Evolutionary conservation across 1,140 invertebrate species (phyloP).

Genomic region (Colletes latitarsis): DNA sequence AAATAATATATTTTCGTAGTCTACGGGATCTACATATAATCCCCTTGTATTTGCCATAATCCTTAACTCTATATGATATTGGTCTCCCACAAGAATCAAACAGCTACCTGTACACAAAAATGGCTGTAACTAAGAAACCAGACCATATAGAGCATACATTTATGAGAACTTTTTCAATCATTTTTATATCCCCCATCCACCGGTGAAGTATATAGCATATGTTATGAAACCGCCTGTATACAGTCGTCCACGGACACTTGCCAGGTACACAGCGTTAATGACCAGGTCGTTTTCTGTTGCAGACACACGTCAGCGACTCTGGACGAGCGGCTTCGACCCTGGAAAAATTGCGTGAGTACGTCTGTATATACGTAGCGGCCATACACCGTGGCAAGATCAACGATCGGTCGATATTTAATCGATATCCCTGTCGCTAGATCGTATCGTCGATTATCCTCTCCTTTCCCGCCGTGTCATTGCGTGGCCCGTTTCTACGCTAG

Average conservation of each 20-base stretch:
- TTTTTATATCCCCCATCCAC: too few relatives aligned
- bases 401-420: conserved; percentile 50
- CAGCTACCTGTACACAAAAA: too few relatives aligned
- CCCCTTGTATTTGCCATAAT: too few relatives aligned
- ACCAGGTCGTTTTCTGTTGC: conserved; percentile 55
- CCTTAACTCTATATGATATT: too few relatives aligned
- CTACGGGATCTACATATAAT: too few relatives aligned
- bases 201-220: too few relatives aligned
- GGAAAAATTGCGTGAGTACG: conserved; percentile 65
- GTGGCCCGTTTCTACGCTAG: not conserved
- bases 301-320: conserved; percentile 53
- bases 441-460: conserved; percentile 15
- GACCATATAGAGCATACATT: too few relatives aligned
- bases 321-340: conserved; percentile 28
- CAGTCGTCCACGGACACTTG: not conserved
- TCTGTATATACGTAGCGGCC: too few relatives aligned
- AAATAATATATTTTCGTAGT: too few relatives aligned
- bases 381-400: not conserved
- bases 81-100: too few relatives aligned
- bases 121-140: too few relatives aligned
- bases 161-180: too few relatives aligned
- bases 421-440: conserved; percentile 46
- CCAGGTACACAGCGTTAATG: conserved; percentile 39
- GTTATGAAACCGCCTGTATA: not conserved
- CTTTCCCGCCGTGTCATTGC: conserved; percentile 35